These are phyloP conservation scores for Cremastinae sp. DNA, from an alignment of 2,888 invertebrate species.

Conservation along the genomic window DNA sequence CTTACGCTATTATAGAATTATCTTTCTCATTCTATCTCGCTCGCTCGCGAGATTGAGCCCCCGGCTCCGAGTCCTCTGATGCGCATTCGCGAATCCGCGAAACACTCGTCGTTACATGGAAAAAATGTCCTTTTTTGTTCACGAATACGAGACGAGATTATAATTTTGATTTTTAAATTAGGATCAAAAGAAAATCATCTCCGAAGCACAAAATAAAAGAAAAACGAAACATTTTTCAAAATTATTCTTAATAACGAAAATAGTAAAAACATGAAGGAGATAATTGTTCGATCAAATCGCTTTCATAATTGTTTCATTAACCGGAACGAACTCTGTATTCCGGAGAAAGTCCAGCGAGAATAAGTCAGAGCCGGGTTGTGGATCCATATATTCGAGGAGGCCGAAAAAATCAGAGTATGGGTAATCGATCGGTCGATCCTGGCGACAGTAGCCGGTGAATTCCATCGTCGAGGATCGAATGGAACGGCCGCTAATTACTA, in stretches of 20 bases:
- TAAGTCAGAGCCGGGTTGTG: constrained; percentile 15
- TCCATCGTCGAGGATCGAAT: constrained; percentile 58
- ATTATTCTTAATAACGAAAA: no score
- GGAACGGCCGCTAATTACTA: constrained; percentile 63
- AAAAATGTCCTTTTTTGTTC: no score
- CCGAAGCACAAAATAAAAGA: no score
- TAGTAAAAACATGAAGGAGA: no score
- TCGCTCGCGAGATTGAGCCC: constrained; percentile 27
- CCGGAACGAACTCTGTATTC: constrained; percentile 13
- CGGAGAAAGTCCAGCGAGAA: constrained; percentile 7
- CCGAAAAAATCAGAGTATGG: constrained; percentile 61
- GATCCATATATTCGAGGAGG: constrained; percentile 7
- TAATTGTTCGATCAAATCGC: constrained; percentile 31
- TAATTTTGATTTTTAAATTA: no score
- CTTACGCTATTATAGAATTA: constrained; percentile 9
- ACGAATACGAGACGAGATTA: no score
- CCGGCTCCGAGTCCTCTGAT: constrained; percentile 30
- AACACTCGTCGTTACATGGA: no score
- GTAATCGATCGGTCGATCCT: constrained; percentile 59
- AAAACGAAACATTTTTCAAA: no score
- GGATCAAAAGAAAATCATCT: no score
- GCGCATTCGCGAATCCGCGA: constrained; percentile 2
- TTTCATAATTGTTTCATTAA: constrained; percentile 57
- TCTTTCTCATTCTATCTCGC: constrained; percentile 25
- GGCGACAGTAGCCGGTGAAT: constrained; percentile 61